A percentile compares a stretch with the other conserved stretches of the same genome.
Conservation (phyloP, 2,888 invertebrate species). For the Baccha elongata region DNA sequence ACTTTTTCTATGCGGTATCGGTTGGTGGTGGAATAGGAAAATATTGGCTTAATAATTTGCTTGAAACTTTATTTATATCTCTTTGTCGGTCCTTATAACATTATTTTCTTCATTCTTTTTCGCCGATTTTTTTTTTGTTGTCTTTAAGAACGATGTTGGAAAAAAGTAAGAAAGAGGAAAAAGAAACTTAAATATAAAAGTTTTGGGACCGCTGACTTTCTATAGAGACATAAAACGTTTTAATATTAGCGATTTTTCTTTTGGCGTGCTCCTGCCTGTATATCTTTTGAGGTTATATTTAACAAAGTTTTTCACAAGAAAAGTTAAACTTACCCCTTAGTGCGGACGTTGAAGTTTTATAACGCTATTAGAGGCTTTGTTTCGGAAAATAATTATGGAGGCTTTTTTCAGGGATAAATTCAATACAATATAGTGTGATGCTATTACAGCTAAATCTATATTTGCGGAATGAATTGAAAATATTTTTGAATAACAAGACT, state of each 20-base stretch:
- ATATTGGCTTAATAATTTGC: conserved; percentile 72
- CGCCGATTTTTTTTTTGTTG: conserved; percentile 1
- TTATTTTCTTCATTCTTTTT: conserved; percentile 15
- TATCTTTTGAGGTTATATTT: conserved; percentile 41
- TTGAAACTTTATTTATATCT: conserved; percentile 43
- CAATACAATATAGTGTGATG: conserved; percentile 17
- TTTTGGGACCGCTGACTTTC: conserved; percentile 54
- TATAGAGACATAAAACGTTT: conserved; percentile 67
- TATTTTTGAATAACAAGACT: too few relatives aligned
- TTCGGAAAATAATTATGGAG: conserved; percentile 26
- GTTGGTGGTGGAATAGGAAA: conserved; percentile 59
- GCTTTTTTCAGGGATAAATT: conserved; percentile 7
- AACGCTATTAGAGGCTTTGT: conserved; percentile 43
- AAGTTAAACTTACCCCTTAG: conserved; percentile 31
- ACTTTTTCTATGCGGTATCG: neutral
- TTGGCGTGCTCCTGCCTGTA: conserved; percentile 40
- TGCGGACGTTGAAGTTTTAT: conserved; percentile 38
- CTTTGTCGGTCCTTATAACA: conserved; percentile 24
- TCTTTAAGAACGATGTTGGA: conserved; percentile 24
- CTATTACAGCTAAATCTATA: too few relatives aligned
- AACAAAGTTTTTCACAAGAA: conserved; percentile 36
- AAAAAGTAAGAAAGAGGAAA: neutral
- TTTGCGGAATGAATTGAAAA: too few relatives aligned
- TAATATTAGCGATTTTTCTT: conserved; percentile 66
- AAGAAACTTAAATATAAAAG: conserved; percentile 69